Evolutionary conservation across 2,888 invertebrate genomes (phyloP).

Genomic region (Pachymerium ferrugineum): DNA sequence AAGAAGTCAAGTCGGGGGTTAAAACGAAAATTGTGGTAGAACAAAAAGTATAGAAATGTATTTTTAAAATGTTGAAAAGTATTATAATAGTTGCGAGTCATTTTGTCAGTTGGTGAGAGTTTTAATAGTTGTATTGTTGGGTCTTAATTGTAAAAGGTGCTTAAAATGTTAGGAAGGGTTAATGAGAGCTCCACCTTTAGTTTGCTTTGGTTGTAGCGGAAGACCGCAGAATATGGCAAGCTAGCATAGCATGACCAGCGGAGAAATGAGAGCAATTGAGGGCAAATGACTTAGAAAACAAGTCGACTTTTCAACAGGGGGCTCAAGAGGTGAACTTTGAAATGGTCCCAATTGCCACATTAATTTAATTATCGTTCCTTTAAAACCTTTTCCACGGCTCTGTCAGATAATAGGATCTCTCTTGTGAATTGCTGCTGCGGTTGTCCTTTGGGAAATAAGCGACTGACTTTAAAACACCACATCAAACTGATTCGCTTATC

Average conservation of each 20-base stretch:
- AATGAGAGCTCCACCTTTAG: not conserved
- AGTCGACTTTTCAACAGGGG: not conserved
- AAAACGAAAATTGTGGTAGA: too few relatives aligned
- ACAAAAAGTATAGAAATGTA: too few relatives aligned
- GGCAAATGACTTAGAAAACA: constrained; percentile 4
- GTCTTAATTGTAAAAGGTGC: constrained; percentile 9
- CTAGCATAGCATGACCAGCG: not conserved
- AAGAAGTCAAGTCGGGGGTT: too few relatives aligned
- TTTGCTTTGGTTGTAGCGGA: not conserved
- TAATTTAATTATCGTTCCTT: constrained; percentile 5
- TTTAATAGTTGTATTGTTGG: not conserved
- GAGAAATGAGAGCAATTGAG: constrained; percentile 8
- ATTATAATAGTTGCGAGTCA: not conserved
- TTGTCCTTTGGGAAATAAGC: not conserved
- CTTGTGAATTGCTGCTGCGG: constrained; percentile 3
- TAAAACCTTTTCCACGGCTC: not conserved
- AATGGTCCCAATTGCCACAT: constrained; percentile 4
- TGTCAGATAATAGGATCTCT: not conserved
- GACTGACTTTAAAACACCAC: constrained; percentile 3
- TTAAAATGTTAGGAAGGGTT: not conserved
- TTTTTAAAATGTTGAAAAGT: too few relatives aligned
- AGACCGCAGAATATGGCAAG: not conserved
- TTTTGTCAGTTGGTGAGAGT: not conserved
- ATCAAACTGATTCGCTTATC: not conserved
- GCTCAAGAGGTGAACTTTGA: not conserved